A percentile compares a stretch with the other conserved stretches of the same genome.
Evolutionary conservation across 2,113 vertebrate genomes (phyloP).

Genomic region (Saccopteryx bilineata): DNA sequence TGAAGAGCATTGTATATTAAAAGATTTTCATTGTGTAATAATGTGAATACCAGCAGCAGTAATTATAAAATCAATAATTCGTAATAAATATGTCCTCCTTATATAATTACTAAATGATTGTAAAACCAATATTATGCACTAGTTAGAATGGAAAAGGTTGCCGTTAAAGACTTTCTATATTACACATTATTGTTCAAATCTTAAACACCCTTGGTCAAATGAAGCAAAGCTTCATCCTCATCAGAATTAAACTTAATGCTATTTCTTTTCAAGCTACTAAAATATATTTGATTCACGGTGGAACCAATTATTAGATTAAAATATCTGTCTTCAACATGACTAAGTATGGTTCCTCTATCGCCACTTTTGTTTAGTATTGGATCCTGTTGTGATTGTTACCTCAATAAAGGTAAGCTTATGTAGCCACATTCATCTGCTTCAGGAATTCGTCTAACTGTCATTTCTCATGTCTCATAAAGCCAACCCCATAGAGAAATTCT

Average conservation of each 20-base stretch:
- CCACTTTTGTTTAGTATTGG: constrained; percentile 19
- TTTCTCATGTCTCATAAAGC: background rate
- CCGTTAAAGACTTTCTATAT: constrained; percentile 88
- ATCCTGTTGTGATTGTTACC: background rate
- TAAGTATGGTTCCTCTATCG: constrained; percentile 37
- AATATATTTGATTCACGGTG: constrained; percentile 84
- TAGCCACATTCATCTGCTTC: background rate
- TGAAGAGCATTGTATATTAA: constrained; percentile 90
- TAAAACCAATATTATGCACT: constrained; percentile 91
- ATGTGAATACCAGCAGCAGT: constrained; percentile 88
- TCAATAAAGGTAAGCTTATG: background rate
- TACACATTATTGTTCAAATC: constrained; percentile 87
- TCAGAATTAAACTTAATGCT: constrained; percentile 85
- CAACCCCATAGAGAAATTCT: background rate
- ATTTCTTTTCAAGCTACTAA: constrained; percentile 82
- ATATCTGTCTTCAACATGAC: constrained; percentile 69
- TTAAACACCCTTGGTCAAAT: constrained; percentile 88
- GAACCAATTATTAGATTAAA: constrained; percentile 85
- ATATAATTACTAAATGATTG: constrained; percentile 92
- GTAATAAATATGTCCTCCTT: constrained; percentile 92
- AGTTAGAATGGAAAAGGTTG: constrained; percentile 88
- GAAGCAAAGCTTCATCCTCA: constrained; percentile 85
- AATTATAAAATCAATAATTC: constrained; percentile 93
- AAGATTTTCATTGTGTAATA: constrained; percentile 91
- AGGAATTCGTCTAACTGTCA: background rate